Evolutionary conservation across 2,888 invertebrate genomes (phyloP).

Genomic region (Lysandra bellargus): DNA sequence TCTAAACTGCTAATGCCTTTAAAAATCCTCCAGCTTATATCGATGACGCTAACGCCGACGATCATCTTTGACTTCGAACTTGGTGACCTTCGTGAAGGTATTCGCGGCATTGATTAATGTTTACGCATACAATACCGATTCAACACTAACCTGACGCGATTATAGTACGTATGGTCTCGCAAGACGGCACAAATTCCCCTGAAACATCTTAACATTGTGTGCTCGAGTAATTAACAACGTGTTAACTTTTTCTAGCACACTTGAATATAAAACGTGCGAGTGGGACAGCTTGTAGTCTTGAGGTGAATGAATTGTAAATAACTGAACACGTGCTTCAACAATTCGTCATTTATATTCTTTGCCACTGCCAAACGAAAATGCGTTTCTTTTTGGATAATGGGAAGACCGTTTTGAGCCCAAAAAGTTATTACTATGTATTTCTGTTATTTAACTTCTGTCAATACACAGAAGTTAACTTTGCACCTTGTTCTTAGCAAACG

Average conservation of each 20-base stretch:
- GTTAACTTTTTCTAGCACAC: constrained; percentile 57
- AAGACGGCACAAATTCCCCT: constrained; percentile 56
- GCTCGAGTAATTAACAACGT: constrained; percentile 67
- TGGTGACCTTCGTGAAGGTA: constrained; percentile 64
- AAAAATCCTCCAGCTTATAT: not conserved
- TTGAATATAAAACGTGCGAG: constrained; percentile 48
- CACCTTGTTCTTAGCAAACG: not conserved
- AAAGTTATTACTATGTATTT: no score
- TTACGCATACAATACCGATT: constrained; percentile 72
- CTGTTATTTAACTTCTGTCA: no score
- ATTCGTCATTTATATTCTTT: constrained; percentile 39
- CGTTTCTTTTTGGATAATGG: not conserved
- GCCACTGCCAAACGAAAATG: not conserved
- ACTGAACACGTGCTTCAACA: constrained; percentile 47
- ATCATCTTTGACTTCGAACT: constrained; percentile 56
- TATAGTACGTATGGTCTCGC: constrained; percentile 47
- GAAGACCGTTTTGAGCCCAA: not conserved
- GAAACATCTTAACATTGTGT: constrained; percentile 52
- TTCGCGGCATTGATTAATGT: constrained; percentile 74
- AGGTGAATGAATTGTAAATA: constrained; percentile 65
- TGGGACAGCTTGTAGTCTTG: constrained; percentile 49
- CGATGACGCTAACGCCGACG: constrained; percentile 35
- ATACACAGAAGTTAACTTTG: not conserved
- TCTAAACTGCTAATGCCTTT: not conserved
- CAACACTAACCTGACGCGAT: constrained; percentile 50